Base-by-base conservation (phyloP, 2,888 invertebrate species). In the Synanthedon formicaeformis region DNA sequence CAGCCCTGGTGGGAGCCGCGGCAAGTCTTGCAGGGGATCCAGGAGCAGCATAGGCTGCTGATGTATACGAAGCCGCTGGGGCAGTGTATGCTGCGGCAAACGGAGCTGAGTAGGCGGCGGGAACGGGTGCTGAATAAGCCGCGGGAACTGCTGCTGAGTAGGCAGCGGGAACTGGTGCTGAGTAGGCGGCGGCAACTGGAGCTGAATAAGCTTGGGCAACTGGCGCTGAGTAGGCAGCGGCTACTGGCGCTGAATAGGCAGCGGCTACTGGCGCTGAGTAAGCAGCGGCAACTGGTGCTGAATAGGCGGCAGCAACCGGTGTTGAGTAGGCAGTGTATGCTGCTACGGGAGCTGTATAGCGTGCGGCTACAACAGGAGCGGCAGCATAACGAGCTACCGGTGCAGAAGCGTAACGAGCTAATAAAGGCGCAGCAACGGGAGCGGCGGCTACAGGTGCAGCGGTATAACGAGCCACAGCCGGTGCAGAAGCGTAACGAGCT, bases 1-100 rank as follows among this genome's bases (percentile, higher is more conserved):
- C 76, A 65, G 92, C 63, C 5, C 12, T 12, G 4, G 49, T 23
- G 18, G 71, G 91, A 52, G 90, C 91, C 41, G 18, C 49, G 6
- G 23, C 18, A 16, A 49, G 49, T 49, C 23, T 49, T 76, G 87
- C 67, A 72, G 11, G 60, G 5, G 23, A 23, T 23, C 23, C 23
- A 23, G 23, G 23, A 1, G 23, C 23, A 5, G 23, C 23, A 23
- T 23, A 23, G 23, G 23, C 23, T 23, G 5, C 23, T 5, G 23
- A 23, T 23, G 23, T 23, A 23, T 23, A 23, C 5, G 23, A 23
- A 4, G 91, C 92, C 89, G 90, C 91, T 14, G 60, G 56, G 27
- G 62, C 61, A 40, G 34, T 6, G 10, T 34, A 34, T 6, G 58
- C 53, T 2, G 49, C 23, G 8, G 56, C 53, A 40, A 34, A 10